phyloP scores from a whole-genome alignment of 2,888 invertebrate genomes.

The Neelides folsomi region DNA sequence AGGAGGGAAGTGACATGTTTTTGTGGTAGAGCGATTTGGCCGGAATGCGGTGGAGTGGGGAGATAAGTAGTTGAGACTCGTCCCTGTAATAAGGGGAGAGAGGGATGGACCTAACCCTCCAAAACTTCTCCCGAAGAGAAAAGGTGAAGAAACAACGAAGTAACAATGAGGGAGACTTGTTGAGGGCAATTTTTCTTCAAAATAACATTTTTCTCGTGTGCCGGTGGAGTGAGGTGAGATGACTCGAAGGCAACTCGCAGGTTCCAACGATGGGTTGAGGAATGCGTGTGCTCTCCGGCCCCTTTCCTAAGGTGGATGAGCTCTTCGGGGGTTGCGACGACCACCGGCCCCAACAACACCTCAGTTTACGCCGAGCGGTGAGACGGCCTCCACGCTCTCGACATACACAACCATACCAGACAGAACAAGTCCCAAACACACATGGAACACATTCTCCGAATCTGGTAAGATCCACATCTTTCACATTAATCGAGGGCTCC shows the following conservation, averaged over 20 bases:
- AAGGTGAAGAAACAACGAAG: conserved; percentile 18
- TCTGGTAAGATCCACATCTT: no score
- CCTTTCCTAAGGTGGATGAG: no score
- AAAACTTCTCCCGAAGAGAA: conserved; percentile 8
- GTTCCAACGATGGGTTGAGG: conserved; percentile 10
- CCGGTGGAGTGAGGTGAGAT: conserved; percentile 20
- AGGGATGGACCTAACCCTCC: conserved; percentile 5
- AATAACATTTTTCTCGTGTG: conserved; percentile 16
- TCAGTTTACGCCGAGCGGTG: no score
- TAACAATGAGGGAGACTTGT: conserved; percentile 21
- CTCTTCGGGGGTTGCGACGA: no score
- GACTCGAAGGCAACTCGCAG: conserved; percentile 18
- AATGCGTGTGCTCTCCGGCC: conserved; percentile 10
- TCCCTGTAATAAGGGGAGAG: conserved; percentile 5
- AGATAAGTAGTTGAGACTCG: not conserved
- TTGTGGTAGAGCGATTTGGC: conserved; percentile 7
- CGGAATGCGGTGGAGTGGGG: conserved; percentile 3
- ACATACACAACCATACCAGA: no score
- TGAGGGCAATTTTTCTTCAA: conserved; percentile 26
- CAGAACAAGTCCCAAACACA: no score
- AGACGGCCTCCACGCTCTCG: no score
- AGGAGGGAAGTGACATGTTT: conserved; percentile 10
- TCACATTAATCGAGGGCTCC: no score
- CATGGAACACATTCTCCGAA: no score
- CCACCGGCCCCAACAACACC: no score